Evolutionary conservation across 2,797 vertebrate genomes (phyloP), one percentile per base, ranked within the genome.

Genomic region (Thamnophis elegans): DNA sequence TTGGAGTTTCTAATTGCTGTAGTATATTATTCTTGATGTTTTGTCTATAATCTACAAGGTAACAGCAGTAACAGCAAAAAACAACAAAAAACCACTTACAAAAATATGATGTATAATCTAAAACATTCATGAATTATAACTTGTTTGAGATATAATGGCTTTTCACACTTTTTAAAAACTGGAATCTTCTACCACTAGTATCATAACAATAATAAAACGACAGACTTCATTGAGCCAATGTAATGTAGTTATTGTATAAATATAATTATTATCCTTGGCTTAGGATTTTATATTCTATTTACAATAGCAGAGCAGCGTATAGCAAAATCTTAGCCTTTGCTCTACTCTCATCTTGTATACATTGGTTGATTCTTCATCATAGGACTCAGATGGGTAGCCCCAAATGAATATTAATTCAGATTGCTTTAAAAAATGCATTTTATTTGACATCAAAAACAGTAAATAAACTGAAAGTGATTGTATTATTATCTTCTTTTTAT

Each of bases 161-260:
- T 90, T 93, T 96, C 94, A 93, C 28, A 93, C 93, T 85, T 62
- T 97, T 95, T 94, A 89, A 91, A 60, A 89, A 95, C 68, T 65
- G 90, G 93, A 91, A 62, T 93, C 95, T 78, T 93, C 93, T 94
- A 65, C 93, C 82, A 93, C 65, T 94, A 93, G 88, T 32, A 93
- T 89, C 88, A 87, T 36, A 93, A 90, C 92, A 88, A 42, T 42
- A 47, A n/a, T 89, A 92, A 89, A 92, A 91, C 93, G 0, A 89
- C 91, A 93, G 95, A 89, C 25, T 95, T 93, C 36, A 89, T 96
- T 93, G 90, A 32, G 22, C 7, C 88, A 8, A 85, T 95, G 73
- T 92, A 93, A 97, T 42, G 42, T 20, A 94, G 26, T 10, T 95
- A 97, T 96, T 97, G 87, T 90, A 90, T 60, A 94, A 68, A 20